Evolutionary conservation across 2,888 invertebrate species (phyloP).

Genomic region (Danaus chrysippus): DNA sequence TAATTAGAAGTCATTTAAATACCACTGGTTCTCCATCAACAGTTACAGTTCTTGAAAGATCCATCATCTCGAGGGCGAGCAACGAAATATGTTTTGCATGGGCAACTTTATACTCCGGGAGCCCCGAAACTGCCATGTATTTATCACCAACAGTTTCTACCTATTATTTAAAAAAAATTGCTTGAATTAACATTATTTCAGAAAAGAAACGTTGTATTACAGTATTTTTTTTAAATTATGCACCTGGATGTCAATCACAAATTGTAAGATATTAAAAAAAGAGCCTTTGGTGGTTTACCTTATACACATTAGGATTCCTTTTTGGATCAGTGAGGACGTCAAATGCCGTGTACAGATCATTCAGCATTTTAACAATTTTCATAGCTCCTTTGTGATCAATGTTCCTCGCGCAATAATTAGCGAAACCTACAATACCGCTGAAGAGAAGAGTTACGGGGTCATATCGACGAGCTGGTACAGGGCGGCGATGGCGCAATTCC

Average conservation of each 20-base stretch:
- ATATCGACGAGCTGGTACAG: constrained; percentile 92
- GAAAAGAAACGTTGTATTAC: background rate
- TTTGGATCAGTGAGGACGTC: constrained; percentile 96
- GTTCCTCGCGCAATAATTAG: constrained; percentile 92
- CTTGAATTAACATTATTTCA: no score
- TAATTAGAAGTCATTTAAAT: constrained; percentile 48
- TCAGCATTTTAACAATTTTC: constrained; percentile 96
- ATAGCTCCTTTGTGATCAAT: constrained; percentile 96
- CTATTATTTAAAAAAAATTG: constrained; percentile 64
- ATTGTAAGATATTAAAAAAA: background rate
- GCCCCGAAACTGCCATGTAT: constrained; percentile 98
- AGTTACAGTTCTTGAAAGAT: constrained; percentile 90
- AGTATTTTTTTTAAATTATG: background rate
- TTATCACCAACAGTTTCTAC: constrained; percentile 99
- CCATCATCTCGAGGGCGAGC: constrained; percentile 97
- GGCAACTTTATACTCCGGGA: constrained; percentile 93
- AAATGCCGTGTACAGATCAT: constrained; percentile 95
- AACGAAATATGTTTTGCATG: constrained; percentile 95
- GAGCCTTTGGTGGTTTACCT: constrained; percentile 77
- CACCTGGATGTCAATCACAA: background rate
- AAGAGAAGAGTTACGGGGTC: constrained; percentile 95
- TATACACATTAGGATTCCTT: constrained; percentile 95
- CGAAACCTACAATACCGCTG: constrained; percentile 94
- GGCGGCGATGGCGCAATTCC: constrained; percentile 93
- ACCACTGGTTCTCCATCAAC: constrained; percentile 94